phyloP scores from a whole-genome alignment of 2,113 vertebrate genomes.

The Lophius piscatorius region DNA sequence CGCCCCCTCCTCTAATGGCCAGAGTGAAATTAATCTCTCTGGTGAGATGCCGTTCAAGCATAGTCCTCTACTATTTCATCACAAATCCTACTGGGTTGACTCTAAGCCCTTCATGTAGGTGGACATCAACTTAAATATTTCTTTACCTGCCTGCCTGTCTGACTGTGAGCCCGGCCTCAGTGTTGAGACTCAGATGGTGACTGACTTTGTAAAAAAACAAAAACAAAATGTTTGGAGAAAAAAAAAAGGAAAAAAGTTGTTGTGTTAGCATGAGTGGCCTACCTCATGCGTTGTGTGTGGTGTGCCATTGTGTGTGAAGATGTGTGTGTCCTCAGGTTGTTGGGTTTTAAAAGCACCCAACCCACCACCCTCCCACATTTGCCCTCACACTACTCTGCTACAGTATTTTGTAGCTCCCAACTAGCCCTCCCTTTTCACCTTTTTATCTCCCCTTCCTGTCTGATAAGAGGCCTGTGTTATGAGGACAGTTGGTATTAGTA shows the following conservation, averaged over 20 bases:
- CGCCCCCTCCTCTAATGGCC: conserved; percentile 54
- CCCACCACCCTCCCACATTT: neutral
- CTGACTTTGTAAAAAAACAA: conserved; percentile 73
- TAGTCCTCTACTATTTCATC: conserved; percentile 13
- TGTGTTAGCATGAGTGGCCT: conserved; percentile 78
- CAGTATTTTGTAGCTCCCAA: conserved; percentile 47
- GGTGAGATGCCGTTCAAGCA: neutral
- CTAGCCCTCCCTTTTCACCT: neutral
- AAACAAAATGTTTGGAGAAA: conserved; percentile 41
- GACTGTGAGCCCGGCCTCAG: conserved; percentile 60
- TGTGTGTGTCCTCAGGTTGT: conserved; percentile 80
- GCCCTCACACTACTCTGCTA: conserved; percentile 44
- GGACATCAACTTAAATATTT: neutral
- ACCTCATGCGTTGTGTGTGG: conserved; percentile 77
- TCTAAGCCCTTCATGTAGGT: conserved; percentile 12
- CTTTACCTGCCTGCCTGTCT: conserved; percentile 25
- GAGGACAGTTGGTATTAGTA: conserved; percentile 80
- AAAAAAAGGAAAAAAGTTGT: conserved; percentile 51
- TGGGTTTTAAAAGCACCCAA: conserved; percentile 63
- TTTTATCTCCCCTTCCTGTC: conserved; percentile 36
- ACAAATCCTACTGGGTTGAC: conserved; percentile 13
- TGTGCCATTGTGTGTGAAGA: conserved; percentile 75
- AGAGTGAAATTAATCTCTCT: conserved; percentile 4
- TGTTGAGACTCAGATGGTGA: conserved; percentile 73
- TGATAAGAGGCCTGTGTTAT: conserved; percentile 76